Base-by-base conservation (phyloP, 2,797 vertebrate species). In the Poeciliopsis turneri region DNA sequence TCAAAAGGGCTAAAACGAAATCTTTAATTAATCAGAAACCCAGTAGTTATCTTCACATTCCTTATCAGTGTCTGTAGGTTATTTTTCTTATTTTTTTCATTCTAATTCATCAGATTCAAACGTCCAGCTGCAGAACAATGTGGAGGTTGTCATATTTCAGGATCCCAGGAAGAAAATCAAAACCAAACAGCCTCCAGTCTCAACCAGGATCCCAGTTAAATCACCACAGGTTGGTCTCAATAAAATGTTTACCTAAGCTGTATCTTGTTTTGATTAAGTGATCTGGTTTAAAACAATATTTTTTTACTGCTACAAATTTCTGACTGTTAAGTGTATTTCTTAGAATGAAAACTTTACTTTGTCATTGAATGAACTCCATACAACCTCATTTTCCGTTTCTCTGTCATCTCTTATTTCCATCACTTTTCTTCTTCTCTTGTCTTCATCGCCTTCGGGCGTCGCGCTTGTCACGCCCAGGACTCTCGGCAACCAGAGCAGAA, bases 81-180 rank as follows among this genome's bases (percentile, higher is more conserved):
- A 28, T 45, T 70, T 16, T 15, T 70, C 20, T 70, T 6, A 45
- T 69, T 10, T 5, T 28, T 49, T 47, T 49, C 16, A 72, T 16
- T 47, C 23, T 68, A 53, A 69, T 15, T 0, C 13, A 75, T 81
- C 83, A 90, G 90, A 75, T 76, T 5, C 70, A 23, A 0, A 36
- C 36, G 1, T 9, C 2, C 46, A 16, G 46, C 78, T 25, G 69
- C n/a, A n/a, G 83, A 80, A 69, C 4, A 84, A 13, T 1, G 93
- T 97, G 23, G 93, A 96, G 83, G 93, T 97, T 0, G 94, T 97
- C n/a, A 93, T 85, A 0, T 98, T 97, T 87, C 92, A 93, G 73
- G 94, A 96, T 86, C 94, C 90, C 16, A 86, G 39, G 23, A 96
- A 93, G 88, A 97, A 93, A 84, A 93, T 75, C 12, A 95, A 70